Evolutionary conservation across 2,888 invertebrate genomes (phyloP).

Genomic region (Metellina segmentata): DNA sequence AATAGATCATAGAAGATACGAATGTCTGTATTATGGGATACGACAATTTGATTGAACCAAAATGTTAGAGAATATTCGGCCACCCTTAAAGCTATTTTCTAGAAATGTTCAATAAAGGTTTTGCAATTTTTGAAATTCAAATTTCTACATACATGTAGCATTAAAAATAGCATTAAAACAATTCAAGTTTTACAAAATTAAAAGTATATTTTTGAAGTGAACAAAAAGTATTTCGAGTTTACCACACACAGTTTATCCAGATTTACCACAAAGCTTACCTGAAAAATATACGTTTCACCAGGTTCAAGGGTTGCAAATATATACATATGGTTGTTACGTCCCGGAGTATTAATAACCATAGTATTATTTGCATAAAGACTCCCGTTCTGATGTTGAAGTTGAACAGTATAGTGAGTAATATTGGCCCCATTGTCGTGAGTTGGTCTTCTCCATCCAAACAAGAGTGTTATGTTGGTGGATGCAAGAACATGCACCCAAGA

Average conservation of each 20-base stretch:
- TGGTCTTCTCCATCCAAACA: conserved; percentile 78
- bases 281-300: conserved; percentile 90
- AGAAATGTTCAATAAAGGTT: no score
- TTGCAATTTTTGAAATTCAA: background rate
- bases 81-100: no score
- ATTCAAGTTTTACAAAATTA: background rate
- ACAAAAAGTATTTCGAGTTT: background rate
- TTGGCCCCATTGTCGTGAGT: conserved; percentile 78
- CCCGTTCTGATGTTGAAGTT: conserved; percentile 73
- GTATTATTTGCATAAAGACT: conserved; percentile 75
- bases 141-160: background rate
- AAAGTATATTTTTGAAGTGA: background rate
- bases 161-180: background rate
- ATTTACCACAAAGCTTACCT: conserved; percentile 82
- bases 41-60: no score
- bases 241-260: background rate
- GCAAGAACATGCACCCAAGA: conserved; percentile 78
- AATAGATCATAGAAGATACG: no score
- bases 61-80: no score
- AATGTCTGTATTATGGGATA: no score
- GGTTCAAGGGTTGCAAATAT: conserved; percentile 90
- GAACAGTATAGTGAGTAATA: conserved; percentile 77
- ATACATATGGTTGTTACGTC: conserved; percentile 82
- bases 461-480: conserved; percentile 78
- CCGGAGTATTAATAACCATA: conserved; percentile 71